Percentiles rank a stretch among this genome's conserved stretches.
Conservation (phyloP, 2,797 vertebrate species). For the Hypotaenidia okinawae region DNA sequence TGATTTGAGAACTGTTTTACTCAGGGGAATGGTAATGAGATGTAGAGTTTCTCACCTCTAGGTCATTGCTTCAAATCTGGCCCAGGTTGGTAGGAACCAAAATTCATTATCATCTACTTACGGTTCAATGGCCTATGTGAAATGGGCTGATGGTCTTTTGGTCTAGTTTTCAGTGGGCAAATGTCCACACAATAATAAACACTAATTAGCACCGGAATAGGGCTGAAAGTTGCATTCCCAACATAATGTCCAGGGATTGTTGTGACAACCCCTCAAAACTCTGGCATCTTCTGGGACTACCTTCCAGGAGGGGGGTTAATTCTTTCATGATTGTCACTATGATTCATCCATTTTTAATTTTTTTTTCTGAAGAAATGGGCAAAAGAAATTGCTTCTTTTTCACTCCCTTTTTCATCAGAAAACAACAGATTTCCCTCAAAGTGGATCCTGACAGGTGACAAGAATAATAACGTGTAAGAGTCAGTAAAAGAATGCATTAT, state of each 20-base stretch:
- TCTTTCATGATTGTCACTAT: background rate
- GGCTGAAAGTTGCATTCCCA: background rate
- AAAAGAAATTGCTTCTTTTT: constrained; percentile 24
- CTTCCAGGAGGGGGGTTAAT: background rate
- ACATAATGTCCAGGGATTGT: background rate
- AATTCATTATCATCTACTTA: constrained; percentile 60
- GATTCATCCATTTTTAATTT: constrained; percentile 16
- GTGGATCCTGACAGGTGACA: constrained; percentile 69
- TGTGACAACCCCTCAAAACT: constrained; percentile 1
- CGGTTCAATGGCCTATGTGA: constrained; percentile 4
- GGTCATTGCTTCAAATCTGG: constrained; percentile 58
- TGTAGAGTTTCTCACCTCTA: constrained; percentile 57
- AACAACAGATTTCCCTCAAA: constrained; percentile 68
- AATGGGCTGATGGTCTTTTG: background rate
- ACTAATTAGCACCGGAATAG: background rate
- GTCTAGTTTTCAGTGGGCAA: constrained; percentile 12
- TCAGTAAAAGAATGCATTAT: constrained; percentile 71
- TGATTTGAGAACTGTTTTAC: constrained; percentile 17
- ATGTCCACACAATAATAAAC: background rate
- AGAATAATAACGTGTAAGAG: constrained; percentile 72
- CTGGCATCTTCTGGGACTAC: background rate
- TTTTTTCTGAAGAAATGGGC: constrained; percentile 6
- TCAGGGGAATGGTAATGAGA: constrained; percentile 57
- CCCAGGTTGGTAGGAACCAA: constrained; percentile 43
- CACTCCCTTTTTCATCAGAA: constrained; percentile 48